Evolutionary conservation across 2,797 vertebrate species (phyloP), one percentile per base, ranked within the genome.

Genomic region (Menidia menidia): DNA sequence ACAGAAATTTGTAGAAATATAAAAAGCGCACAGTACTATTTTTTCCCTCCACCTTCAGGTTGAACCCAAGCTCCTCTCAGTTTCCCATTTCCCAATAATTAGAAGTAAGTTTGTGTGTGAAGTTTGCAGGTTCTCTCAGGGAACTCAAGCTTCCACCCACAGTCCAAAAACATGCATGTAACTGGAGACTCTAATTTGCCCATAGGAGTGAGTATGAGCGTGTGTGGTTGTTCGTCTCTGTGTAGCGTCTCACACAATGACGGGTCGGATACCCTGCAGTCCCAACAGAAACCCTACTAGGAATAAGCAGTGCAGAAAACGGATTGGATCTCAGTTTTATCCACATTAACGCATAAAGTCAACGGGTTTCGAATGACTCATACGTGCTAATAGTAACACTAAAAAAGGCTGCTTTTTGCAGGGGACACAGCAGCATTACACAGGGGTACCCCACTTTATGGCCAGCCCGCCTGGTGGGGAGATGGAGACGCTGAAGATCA

Each of bases 391-490:
- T 63, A 51, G 18, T 56, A 42, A 64, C 15, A 35, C 14, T 39
- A 43, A 65, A 8, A 13, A n/a, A 47, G 7, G 3, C 25, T 56
- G 8, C 55, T 54, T 81, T 80, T 73, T 16, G 51, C 83, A 93
- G 79, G 64, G 86, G 97, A 99, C 74, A 55, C 92, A 73, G 93
- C 96, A 52, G 87, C 90, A 9, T 65, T 97, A 85, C 96, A 96
- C 63, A 95, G 96, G 75, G 96, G 96, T 11, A 99, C 97, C 0
- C 97, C 97, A 0, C 92, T 99, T 14, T 99, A 99, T 48, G 97
- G 97, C 2, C 97, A 98, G 80, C 97, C 97, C 32, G 96, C 97
- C 6, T 99, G 97, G 97, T 99, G 97, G 97, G 97, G 97, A 60
- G 97, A 99, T 15, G 96, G 93, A 75, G 96, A 97, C 2, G 81